Conservation (phyloP, 2,797 vertebrate species). For the Otolemur crassicaudatus region DNA sequence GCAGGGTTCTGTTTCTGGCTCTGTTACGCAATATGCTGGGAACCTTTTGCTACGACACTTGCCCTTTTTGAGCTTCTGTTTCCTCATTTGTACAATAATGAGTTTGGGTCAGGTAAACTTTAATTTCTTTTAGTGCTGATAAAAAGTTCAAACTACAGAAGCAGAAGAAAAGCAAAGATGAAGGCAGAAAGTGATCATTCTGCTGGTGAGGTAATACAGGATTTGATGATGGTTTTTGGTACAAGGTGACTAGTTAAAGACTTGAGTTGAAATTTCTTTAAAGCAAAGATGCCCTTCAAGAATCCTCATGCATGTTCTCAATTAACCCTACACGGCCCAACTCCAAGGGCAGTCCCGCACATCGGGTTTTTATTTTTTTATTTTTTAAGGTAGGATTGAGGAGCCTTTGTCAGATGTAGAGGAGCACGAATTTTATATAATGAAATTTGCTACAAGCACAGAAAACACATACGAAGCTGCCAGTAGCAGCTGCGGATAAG, state of each 20-base stretch:
- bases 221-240: not conserved
- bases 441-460: not conserved
- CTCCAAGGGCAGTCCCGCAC: not conserved
- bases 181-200: not conserved
- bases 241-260: not conserved
- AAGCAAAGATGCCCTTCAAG: not conserved
- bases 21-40: not conserved
- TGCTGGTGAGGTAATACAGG: not conserved
- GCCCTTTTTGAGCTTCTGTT: not conserved
- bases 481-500: slow-evolving; percentile 24
- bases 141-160: slow-evolving; percentile 35
- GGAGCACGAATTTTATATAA: slow-evolving; percentile 40
- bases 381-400: slow-evolving; percentile 40
- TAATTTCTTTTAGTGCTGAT: not conserved
- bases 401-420: slow-evolving; percentile 24
- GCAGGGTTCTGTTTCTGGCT: not conserved
- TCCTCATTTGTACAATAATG: not conserved
- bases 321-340: not conserved
- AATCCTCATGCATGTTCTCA: not conserved
- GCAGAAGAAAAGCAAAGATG: slow-evolving; percentile 10
- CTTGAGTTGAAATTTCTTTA: slow-evolving; percentile 8
- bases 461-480: slow-evolving; percentile 39
- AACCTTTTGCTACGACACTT: not conserved
- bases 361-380: not conserved
- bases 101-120: not conserved